Evolutionary conservation across 2,797 vertebrate genomes (phyloP), one percentile per base, ranked within the genome.

Genomic region (Rhinoraja longicauda): DNA sequence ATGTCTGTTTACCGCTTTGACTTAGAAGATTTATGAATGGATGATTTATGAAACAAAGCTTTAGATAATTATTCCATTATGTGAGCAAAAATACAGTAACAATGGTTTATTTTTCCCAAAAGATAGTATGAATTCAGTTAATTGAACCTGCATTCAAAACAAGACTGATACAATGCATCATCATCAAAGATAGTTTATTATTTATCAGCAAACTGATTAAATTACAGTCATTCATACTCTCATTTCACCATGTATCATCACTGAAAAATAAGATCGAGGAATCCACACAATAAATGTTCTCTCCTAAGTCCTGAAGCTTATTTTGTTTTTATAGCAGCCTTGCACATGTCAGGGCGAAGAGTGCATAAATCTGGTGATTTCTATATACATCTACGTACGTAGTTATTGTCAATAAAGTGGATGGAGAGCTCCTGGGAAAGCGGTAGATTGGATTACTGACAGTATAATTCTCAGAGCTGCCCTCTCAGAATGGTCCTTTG

Each of bases 401-500:
- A 45, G 67, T 53, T 91, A 73, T 21, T 39, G 90, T 91, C 70
- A 73, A 91, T 73, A 73, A 91, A 91, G 21, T 73, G 90, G 39
- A 72, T 39, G 45, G 17, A 53, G 36, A 73, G 67, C 67, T 91
- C 90, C 90, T 73, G 36, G 67, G 24, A 92, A 70, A 45, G 90
- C 21, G 53, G 90, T 45, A 53, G 70, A 45, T 92, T 92, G 39
- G 90, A 92, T 92, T 75, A 92, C 39, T 92, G 90, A 75, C 90
- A 39, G 13, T 53, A 73, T 92, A 92, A 75, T 39, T 90, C 59
- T 90, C 64, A 70, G 86, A 36, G n/a, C 90, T 90, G 39, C n/a
- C 64, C 86, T 92, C 21, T 57, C 24, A 73, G 45, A 92, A 73
- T 73, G 62, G 39, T 75, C 90, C 67, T 73, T 92, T 73, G 36